Evolutionary conservation across 1,140 invertebrate species (phyloP).

Genomic region (Centruroides vittatus): DNA sequence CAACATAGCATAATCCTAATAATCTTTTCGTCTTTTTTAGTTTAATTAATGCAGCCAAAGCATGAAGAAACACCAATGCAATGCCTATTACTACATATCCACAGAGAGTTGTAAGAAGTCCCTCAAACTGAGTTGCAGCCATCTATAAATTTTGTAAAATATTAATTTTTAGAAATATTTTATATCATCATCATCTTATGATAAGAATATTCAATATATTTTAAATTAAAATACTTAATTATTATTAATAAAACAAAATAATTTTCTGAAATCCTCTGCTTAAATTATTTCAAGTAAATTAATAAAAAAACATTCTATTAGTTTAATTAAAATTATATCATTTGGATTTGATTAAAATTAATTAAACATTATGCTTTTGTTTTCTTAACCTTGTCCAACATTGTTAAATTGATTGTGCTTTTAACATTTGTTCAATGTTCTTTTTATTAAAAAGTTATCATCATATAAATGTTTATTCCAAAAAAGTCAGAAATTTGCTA

Average conservation of each 20-base stretch:
- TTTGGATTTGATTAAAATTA: too few species aligned
- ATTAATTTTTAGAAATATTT: background rate
- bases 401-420: too few species aligned
- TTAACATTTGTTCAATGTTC: too few species aligned
- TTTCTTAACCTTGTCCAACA: too few species aligned
- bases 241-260: background rate
- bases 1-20: slow-evolving; percentile 87
- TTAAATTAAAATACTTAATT: background rate
- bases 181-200: background rate
- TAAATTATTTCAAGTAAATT: too few species aligned
- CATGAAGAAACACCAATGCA: slow-evolving; percentile 67
- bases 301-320: too few species aligned
- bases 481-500: too few species aligned
- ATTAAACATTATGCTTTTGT: too few species aligned
- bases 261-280: background rate
- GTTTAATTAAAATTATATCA: too few species aligned
- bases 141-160: background rate
- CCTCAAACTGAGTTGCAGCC: slow-evolving; percentile 68
- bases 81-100: slow-evolving; percentile 87
- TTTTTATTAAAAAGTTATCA: too few species aligned
- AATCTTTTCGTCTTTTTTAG: slow-evolving; percentile 62
- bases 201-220: background rate
- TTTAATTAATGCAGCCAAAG: slow-evolving; percentile 45
- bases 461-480: too few species aligned
- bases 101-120: slow-evolving; percentile 75